Evolutionary conservation across 2,888 invertebrate genomes (phyloP).

Genomic region (Parasteatoda lunata): DNA sequence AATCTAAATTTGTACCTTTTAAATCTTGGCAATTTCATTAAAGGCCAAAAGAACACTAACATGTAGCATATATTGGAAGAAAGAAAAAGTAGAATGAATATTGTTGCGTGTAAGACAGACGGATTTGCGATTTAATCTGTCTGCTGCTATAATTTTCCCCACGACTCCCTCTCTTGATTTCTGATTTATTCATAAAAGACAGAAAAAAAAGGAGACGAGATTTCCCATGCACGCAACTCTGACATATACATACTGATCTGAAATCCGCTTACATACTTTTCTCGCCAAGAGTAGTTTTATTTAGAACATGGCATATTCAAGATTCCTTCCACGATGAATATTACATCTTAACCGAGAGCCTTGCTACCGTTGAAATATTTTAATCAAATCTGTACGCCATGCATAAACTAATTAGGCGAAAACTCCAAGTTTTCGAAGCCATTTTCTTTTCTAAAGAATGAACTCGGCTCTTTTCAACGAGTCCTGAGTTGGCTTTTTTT

Average conservation of each 20-base stretch:
- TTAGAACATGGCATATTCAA: conserved; percentile 33
- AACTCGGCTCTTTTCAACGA: background rate
- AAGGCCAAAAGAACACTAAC: too few relatives aligned
- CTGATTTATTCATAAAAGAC: conserved; percentile 57
- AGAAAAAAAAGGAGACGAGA: background rate
- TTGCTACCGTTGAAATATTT: conserved; percentile 30
- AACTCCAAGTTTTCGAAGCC: background rate
- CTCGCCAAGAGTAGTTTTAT: conserved; percentile 9
- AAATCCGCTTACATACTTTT: background rate
- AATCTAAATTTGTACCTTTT: too few relatives aligned
- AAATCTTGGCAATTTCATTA: too few relatives aligned
- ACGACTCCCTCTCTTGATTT: conserved; percentile 35
- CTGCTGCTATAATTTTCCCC: conserved; percentile 29
- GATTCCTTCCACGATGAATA: conserved; percentile 37
- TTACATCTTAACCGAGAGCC: conserved; percentile 19
- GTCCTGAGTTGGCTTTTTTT: background rate
- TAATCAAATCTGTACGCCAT: conserved; percentile 43
- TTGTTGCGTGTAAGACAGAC: conserved; percentile 14
- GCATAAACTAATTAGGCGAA: conserved; percentile 39
- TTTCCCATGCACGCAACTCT: conserved; percentile 11
- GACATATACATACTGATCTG: background rate
- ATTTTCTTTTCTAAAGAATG: background rate
- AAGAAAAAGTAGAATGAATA: too few relatives aligned
- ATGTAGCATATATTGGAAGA: too few relatives aligned
- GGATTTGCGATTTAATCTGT: conserved; percentile 21